Conservation (phyloP, 2,797 vertebrate species). For the Scolopax rusticola region DNA sequence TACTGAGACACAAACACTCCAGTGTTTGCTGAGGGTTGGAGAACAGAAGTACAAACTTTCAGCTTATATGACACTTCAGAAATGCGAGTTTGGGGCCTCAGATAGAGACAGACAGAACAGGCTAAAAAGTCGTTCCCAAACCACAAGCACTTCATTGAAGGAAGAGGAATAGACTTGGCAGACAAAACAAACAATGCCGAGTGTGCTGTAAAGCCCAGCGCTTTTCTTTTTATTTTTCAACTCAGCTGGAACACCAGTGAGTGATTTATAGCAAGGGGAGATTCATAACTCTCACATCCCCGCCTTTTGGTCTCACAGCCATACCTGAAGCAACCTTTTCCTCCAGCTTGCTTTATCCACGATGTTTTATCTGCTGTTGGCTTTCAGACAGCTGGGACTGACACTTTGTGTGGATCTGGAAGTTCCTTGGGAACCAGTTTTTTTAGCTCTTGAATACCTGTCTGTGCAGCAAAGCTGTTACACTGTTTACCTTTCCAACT, state of each 20-base stretch:
- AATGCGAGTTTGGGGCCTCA: background rate
- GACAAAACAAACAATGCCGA: conserved; percentile 33
- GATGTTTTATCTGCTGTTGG: background rate
- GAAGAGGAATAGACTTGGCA: conserved; percentile 47
- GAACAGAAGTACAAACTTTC: conserved; percentile 12
- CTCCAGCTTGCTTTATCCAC: background rate
- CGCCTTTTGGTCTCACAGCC: background rate
- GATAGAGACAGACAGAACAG: background rate
- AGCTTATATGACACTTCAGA: conserved; percentile 23
- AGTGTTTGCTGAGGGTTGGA: background rate
- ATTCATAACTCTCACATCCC: background rate
- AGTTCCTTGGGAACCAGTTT: background rate
- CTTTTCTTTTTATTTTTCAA: conserved; percentile 28
- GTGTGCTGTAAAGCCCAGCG: background rate
- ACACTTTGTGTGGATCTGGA: background rate
- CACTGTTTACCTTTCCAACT: background rate
- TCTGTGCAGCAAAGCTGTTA: background rate
- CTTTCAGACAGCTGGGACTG: background rate
- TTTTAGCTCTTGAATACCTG: background rate
- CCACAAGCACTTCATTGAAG: conserved; percentile 16
- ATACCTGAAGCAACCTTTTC: background rate
- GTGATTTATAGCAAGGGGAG: conserved; percentile 17
- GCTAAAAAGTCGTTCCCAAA: conserved; percentile 42
- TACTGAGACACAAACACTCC: background rate
- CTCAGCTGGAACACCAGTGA: background rate